A percentile compares a stretch with the other conserved stretches of the same genome.
These are phyloP conservation scores for Netelia fuscicornis DNA, from an alignment of 2,888 invertebrate species.

Conservation along the genomic window DNA sequence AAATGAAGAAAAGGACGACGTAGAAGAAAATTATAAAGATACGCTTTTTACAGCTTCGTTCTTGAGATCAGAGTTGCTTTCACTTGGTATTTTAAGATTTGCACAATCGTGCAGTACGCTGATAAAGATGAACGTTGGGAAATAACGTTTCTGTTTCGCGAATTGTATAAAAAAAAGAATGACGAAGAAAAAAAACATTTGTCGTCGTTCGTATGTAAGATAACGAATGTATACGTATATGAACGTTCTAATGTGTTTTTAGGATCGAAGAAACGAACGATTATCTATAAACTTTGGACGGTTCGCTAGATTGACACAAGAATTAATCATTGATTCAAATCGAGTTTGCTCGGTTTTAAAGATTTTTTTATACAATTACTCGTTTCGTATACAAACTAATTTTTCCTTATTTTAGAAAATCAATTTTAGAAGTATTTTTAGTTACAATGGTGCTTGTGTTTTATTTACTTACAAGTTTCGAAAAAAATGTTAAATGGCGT, in stretches of 20 bases:
- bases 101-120: conserved; percentile 27
- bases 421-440: not conserved
- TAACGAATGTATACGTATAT: not conserved
- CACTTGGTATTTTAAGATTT: conserved; percentile 2
- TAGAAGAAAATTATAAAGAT: not conserved
- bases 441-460: not conserved
- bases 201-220: not conserved
- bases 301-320: not conserved
- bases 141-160: conserved; percentile 44
- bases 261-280: conserved; percentile 1
- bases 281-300: conserved; percentile 15
- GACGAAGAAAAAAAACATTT: too few relatives aligned
- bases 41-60: not conserved
- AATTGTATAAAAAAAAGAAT: not conserved
- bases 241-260: not conserved
- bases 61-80: conserved; percentile 11
- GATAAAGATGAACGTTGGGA: conserved; percentile 43
- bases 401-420: not conserved
- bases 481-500: not conserved
- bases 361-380: too few relatives aligned
- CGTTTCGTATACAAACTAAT: too few relatives aligned
- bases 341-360: not conserved
- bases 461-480: conserved; percentile 29
- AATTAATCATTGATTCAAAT: not conserved
- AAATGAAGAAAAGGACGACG: not conserved